Evolutionary conservation across 92 coral and sea anemone genomes (phyloP), one percentile per base, ranked within the genome.

Genomic region (Diadumene lineata): DNA sequence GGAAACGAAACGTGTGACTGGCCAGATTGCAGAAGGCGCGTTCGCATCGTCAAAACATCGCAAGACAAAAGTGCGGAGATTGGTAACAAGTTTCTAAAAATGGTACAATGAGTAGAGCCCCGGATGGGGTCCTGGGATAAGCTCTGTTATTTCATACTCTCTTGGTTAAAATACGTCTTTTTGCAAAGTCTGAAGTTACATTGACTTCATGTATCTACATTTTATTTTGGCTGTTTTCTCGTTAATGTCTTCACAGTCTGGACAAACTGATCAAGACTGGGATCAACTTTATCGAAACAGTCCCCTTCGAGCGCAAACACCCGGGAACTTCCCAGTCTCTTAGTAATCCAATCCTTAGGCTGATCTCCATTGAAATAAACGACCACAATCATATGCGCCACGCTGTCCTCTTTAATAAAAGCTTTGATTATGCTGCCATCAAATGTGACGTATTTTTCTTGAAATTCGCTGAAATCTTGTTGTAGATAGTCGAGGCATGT

Each of bases 341-440:
- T 82, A 21, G 85, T 60, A 29, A 86, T 71, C 91, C 91, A 86
- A 3, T 82, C 64, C 28, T 57, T 81, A 0, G 91, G 91, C 18
- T 78, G 57, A 31, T 80, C 79, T 43, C 58, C 19, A 21, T 84
- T 79, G 7, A 84, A 76, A 60, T 57, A 77, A 33, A 81, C 87
- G 7, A 82, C 71, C 24, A 68, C 77, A 17, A 86, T 66, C 0
- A 80, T 78, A 1, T 72, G 64, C 19, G 60, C 11, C 27, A 75
- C 50, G 16, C 74, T 43, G 19, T 86, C 91, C 44, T 86, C 73
- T 55, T 79, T 60, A n/a, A 86, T 48, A 48, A 70, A 86, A 8
- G 91, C 91, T 69, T 86, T 86, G 31, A 78, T 86, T 33, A 86
- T 77, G 31, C 91, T 72, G 23, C 91, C 91, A 61, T 86, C 91